phyloP scores from a whole-genome alignment of 2,113 vertebrate species.

The Xiphorhynchus elegans region DNA sequence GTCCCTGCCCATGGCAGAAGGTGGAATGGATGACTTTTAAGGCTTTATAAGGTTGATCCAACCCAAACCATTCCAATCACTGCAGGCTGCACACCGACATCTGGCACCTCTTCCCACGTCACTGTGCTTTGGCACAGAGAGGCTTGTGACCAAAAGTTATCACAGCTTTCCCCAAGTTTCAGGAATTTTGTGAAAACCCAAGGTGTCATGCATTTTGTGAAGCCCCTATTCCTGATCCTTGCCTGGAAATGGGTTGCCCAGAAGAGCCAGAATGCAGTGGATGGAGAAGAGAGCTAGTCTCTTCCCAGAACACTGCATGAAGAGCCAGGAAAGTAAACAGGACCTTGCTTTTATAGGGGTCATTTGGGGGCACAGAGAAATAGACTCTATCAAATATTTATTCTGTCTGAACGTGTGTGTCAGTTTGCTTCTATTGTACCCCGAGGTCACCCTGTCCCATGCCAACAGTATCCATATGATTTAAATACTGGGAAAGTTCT shows the following conservation, averaged over 20 bases:
- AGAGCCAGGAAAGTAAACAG: slow-evolving; percentile 26
- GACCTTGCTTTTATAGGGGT: slow-evolving; percentile 53
- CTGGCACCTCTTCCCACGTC: background rate
- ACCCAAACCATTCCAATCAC: background rate
- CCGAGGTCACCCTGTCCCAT: slow-evolving; percentile 6
- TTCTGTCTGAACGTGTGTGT: slow-evolving; percentile 25
- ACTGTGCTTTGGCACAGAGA: background rate
- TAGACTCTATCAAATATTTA: slow-evolving; percentile 60
- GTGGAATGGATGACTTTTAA: background rate
- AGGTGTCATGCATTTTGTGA: background rate
- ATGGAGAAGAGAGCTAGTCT: background rate
- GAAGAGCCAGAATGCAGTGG: background rate
- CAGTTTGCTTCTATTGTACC: background rate
- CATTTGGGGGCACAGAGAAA: slow-evolving; percentile 37
- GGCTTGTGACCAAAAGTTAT: background rate
- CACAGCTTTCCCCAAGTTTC: background rate
- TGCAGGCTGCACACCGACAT: background rate
- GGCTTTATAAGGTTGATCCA: background rate
- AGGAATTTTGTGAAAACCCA: background rate
- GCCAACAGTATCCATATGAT: background rate
- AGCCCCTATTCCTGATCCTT: background rate
- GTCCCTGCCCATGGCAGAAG: background rate
- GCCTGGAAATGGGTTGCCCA: slow-evolving; percentile 26
- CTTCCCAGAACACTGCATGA: background rate
- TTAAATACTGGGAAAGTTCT: slow-evolving; percentile 11